Conservation (phyloP, 2,797 vertebrate genomes). For the Melopsittacus undulatus region DNA sequence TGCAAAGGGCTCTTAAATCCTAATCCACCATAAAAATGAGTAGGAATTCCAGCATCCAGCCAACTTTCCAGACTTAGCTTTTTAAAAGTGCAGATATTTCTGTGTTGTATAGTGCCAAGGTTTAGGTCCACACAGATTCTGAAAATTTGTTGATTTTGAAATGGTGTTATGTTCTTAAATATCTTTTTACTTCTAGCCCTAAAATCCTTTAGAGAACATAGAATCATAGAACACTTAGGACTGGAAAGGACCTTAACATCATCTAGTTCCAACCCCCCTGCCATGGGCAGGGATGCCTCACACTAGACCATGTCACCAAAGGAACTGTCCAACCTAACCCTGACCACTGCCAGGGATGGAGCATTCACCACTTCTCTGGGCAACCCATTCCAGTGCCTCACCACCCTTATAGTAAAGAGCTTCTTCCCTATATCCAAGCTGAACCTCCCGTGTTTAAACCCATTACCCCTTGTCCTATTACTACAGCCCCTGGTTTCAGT, state of each 20-base stretch:
- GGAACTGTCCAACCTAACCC: background rate
- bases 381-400: background rate
- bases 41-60: background rate
- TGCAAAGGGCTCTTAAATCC: background rate
- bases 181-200: background rate
- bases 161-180: accelerated
- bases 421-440: background rate
- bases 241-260: background rate
- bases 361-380: background rate
- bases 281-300: background rate
- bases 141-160: background rate
- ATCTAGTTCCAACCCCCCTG: background rate
- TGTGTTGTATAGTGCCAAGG: background rate
- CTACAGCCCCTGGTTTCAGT: background rate
- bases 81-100: background rate
- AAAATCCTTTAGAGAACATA: background rate
- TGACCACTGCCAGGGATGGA: background rate
- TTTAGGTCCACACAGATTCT: background rate
- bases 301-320: background rate
- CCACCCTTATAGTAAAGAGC: background rate
- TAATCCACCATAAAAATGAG: background rate
- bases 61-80: background rate
- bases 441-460: background rate
- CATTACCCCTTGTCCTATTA: background rate
- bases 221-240: background rate